Percentiles rank a stretch among this genome's conserved stretches.
These are phyloP conservation scores for Oedothorax gibbosus DNA, from an alignment of 1,140 invertebrate genomes.

Conservation along the genomic window DNA sequence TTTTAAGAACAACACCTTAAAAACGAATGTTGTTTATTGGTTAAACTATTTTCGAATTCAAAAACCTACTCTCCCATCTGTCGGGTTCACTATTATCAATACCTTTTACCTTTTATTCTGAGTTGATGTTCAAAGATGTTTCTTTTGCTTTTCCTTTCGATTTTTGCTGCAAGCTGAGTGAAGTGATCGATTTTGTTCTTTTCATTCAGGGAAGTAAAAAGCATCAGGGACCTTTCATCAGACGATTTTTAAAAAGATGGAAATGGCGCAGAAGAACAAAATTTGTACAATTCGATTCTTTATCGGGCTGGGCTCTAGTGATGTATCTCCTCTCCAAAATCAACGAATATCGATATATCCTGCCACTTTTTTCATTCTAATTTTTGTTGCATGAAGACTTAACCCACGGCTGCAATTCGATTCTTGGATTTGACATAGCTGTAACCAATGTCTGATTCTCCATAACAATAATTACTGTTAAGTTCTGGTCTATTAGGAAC, in stretches of 20 bases:
- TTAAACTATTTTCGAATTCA: neutral
- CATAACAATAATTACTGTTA: too few relatives aligned
- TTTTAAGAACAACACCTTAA: too few relatives aligned
- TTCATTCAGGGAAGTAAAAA: neutral
- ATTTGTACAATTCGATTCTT: conserved; percentile 14
- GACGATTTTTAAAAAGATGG: conserved; percentile 4
- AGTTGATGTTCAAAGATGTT: neutral
- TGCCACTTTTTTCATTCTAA: neutral
- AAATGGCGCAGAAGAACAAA: neutral
- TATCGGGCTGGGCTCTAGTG: neutral
- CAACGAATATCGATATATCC: conserved; percentile 28
- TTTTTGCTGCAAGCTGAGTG: neutral
- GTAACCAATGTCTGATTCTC: too few relatives aligned
- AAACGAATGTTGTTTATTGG: neutral
- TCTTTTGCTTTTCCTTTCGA: neutral
- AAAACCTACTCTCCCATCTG: neutral
- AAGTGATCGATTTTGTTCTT: neutral
- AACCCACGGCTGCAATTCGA: neutral
- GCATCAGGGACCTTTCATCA: neutral
- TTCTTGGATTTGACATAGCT: neutral
- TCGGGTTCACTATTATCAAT: conserved; percentile 5
- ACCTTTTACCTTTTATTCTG: neutral
- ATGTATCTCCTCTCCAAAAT: neutral
- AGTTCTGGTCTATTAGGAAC: too few relatives aligned
- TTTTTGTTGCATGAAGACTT: neutral